Conservation (phyloP, 2,113 vertebrate genomes). For the Grantiella picta region DNA sequence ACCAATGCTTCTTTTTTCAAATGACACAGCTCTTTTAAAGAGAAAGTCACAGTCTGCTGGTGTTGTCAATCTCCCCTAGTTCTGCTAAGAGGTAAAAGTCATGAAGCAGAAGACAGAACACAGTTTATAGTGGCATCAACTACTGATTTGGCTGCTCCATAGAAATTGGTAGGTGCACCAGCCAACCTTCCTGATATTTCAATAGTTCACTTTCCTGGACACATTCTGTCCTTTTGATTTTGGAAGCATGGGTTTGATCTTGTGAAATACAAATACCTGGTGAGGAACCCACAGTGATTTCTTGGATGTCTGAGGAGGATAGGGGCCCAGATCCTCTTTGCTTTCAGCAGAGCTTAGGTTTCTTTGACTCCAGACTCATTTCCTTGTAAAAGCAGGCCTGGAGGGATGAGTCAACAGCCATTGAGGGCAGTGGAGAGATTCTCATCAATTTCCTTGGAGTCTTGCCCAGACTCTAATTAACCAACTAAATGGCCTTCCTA, state of each 20-base stretch:
- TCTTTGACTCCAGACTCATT: background rate
- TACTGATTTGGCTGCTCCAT: background rate
- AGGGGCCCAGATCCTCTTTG: background rate
- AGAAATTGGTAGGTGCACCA: background rate
- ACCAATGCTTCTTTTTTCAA: background rate
- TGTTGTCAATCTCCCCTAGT: background rate
- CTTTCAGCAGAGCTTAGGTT: background rate
- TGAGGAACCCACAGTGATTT: background rate
- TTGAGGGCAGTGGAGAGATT: background rate
- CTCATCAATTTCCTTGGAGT: background rate
- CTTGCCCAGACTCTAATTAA: conserved; percentile 15
- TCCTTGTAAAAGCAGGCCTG: background rate
- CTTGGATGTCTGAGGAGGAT: background rate
- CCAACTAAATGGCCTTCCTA: background rate
- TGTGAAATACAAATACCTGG: background rate
- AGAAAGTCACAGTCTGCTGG: background rate
- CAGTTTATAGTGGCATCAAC: background rate
- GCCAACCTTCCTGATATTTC: background rate
- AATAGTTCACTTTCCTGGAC: background rate
- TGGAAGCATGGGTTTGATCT: background rate
- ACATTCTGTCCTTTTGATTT: background rate
- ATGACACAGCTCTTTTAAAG: background rate
- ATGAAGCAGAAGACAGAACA: background rate
- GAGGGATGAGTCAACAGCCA: background rate
- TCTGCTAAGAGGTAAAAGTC: background rate